Conservation (phyloP, 2,888 invertebrate genomes). For the Terebella lapidaria region DNA sequence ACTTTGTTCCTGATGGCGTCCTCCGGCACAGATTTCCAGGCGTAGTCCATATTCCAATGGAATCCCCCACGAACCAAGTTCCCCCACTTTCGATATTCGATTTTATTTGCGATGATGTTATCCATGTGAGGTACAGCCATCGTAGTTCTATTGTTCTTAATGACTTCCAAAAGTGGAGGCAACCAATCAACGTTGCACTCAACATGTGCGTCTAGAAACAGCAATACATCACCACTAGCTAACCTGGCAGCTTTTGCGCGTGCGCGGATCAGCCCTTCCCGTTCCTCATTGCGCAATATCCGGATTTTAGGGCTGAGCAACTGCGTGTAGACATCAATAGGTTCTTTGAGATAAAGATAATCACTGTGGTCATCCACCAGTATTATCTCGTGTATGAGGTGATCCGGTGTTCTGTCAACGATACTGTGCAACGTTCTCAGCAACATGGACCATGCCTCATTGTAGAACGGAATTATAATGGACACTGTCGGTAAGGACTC, state of each 20-base stretch:
- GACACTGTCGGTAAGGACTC: constrained; percentile 13
- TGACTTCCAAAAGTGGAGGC: constrained; percentile 17
- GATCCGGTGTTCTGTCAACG: constrained; percentile 12
- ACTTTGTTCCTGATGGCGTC: not conserved
- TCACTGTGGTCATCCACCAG: constrained; percentile 22
- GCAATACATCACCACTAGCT: constrained; percentile 10
- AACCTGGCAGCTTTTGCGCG: constrained; percentile 6
- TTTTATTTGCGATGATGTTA: constrained; percentile 9
- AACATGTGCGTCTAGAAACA: constrained; percentile 26
- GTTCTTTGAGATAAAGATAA: constrained; percentile 11
- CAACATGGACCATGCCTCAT: constrained; percentile 26
- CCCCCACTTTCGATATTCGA: constrained; percentile 10
- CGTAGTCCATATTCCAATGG: constrained; percentile 19
- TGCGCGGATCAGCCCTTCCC: constrained; percentile 15
- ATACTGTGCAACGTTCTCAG: constrained; percentile 20
- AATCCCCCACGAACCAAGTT: constrained; percentile 11
- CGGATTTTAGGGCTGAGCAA: constrained; percentile 6
- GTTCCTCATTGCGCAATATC: constrained; percentile 5
- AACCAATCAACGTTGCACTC: constrained; percentile 22
- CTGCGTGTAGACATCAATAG: constrained; percentile 13
- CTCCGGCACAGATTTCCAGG: constrained; percentile 12
- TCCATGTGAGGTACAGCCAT: constrained; percentile 21
- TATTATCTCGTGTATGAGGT: constrained; percentile 18
- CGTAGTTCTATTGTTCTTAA: constrained; percentile 6
- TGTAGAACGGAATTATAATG: constrained; percentile 25